phyloP scores from a whole-genome alignment of 1,140 invertebrate genomes.

The Tribolium castaneum region DNA sequence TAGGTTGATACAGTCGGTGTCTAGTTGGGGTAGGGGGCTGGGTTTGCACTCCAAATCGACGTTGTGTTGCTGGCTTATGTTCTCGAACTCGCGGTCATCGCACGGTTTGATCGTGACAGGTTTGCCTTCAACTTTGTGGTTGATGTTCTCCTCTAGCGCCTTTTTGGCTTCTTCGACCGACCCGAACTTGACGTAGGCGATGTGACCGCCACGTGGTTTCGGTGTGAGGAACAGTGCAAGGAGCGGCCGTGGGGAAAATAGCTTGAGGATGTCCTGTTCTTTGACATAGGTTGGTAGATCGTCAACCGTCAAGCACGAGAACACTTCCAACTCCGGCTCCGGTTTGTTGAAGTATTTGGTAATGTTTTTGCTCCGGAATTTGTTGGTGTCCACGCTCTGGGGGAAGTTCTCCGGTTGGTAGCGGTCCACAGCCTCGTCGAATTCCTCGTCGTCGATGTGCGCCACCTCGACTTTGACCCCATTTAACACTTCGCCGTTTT shows the following conservation, averaged over 20 bases:
- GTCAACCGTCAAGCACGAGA: conserved; percentile 73
- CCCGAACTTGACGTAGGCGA: conserved; percentile 81
- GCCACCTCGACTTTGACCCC: conserved; percentile 73
- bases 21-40: conserved; percentile 30
- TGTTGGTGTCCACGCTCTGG: conserved; percentile 35
- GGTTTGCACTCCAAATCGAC: conserved; percentile 46
- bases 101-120: conserved; percentile 67
- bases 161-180: conserved; percentile 74
- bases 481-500: conserved; percentile 70
- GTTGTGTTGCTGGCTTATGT: conserved; percentile 64
- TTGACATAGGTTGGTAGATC: conserved; percentile 80
- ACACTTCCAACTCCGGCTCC: conserved; percentile 55
- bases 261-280: conserved; percentile 81
- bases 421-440: conserved; percentile 74
- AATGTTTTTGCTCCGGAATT: conserved; percentile 46
- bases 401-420: conserved; percentile 64
- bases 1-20: conserved; percentile 76
- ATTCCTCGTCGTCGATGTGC: conserved; percentile 72
- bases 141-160: conserved; percentile 68
- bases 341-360: conserved; percentile 61
- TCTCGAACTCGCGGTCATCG: conserved; percentile 67
- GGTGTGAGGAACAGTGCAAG: conserved; percentile 76
- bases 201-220: conserved; percentile 68
- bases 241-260: conserved; percentile 79
- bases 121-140: conserved; percentile 70